These are phyloP conservation scores for Pseudococcus jackbeardsleyi DNA, from an alignment of 2,888 invertebrate genomes.

Conservation along the genomic window DNA sequence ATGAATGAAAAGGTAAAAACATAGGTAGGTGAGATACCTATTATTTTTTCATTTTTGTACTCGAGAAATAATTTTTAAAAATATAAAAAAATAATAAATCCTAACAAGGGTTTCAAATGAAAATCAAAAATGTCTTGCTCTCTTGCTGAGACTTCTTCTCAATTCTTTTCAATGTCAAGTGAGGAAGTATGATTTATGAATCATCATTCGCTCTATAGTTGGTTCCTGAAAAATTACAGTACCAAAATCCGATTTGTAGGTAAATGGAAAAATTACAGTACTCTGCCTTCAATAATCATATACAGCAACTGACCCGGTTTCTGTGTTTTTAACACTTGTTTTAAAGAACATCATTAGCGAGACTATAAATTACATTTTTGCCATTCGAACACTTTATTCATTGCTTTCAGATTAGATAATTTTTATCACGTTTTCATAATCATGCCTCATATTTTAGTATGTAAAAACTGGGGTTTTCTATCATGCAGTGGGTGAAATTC, in stretches of 20 bases:
- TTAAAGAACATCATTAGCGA: not conserved
- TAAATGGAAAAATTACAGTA: not conserved
- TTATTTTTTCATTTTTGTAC: no score
- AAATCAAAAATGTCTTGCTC: no score
- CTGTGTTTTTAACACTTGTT: not conserved
- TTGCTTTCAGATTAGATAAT: constrained; percentile 1
- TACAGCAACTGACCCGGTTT: not conserved
- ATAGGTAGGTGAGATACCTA: no score
- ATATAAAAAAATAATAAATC: no score
- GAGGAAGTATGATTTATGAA: no score
- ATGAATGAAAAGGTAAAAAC: no score
- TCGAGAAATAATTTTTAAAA: no score
- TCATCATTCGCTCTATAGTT: no score
- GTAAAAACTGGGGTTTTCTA: not conserved
- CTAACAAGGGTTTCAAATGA: no score
- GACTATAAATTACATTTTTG: not conserved
- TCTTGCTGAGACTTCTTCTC: no score
- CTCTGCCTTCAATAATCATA: not conserved
- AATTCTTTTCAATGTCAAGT: no score
- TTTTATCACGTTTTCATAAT: not conserved
- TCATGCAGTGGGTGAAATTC: no score
- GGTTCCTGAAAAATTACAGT: not conserved
- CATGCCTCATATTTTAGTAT: not conserved
- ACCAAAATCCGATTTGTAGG: not conserved
- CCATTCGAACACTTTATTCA: not conserved